These are phyloP conservation scores for Macrosteles quadrilineatus DNA, from an alignment of 1,140 invertebrate species.

Conservation along the genomic window DNA sequence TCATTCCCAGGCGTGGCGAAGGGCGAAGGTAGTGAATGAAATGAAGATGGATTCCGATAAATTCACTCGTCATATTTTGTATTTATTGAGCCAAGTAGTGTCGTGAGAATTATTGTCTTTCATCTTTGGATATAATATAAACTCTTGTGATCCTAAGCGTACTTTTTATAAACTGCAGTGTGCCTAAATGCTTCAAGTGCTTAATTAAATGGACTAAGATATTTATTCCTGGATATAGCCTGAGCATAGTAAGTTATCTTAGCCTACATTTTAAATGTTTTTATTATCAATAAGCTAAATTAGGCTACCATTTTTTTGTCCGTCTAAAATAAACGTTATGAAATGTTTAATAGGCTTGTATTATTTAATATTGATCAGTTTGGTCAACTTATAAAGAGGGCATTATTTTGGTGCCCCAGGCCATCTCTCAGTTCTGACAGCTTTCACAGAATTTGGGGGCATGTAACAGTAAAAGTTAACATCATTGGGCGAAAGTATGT, in stretches of 20 bases:
- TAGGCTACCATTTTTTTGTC: too few species aligned
- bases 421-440: background rate
- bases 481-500: too few species aligned
- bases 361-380: too few species aligned
- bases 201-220: background rate
- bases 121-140: constrained; percentile 19
- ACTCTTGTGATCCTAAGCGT: constrained; percentile 9
- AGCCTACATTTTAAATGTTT: too few species aligned
- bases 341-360: too few species aligned
- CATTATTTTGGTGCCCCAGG: background rate
- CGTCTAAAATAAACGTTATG: too few species aligned
- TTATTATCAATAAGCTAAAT: too few species aligned
- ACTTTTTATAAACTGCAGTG: background rate
- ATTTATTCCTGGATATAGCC: background rate
- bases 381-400: too few species aligned
- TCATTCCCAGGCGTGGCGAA: constrained; percentile 43
- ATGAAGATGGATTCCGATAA: constrained; percentile 39
- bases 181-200: background rate
- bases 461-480: too few species aligned
- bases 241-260: too few species aligned
- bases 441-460: too few species aligned
- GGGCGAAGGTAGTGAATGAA: constrained; percentile 36
- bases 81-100: too few species aligned
- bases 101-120: constrained; percentile 11
- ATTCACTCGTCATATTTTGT: constrained; percentile 2